These are phyloP conservation scores for Heliconius congener DNA, from an alignment of 1,140 invertebrate genomes.

Conservation along the genomic window DNA sequence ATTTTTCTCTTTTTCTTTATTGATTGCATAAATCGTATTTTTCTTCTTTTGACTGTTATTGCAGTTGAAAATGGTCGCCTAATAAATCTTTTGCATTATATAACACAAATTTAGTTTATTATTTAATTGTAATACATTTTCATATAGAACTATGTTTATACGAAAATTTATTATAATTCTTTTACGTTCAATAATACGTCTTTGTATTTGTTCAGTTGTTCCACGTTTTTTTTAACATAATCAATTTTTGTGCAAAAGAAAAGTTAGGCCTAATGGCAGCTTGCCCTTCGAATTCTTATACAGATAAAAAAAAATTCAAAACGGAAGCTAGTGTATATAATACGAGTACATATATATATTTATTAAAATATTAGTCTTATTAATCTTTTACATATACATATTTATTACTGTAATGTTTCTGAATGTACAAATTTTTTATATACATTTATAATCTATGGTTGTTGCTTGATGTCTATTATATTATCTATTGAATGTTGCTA, in stretches of 20 bases:
- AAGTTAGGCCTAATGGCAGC: neutral
- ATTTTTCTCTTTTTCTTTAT: neutral
- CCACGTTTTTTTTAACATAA: neutral
- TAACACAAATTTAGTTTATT: no score
- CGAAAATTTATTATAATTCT: neutral
- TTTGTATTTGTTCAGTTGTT: neutral
- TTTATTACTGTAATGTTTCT: conserved; percentile 28
- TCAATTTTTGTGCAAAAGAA: neutral
- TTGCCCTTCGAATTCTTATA: neutral
- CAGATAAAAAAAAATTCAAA: conserved; percentile 1
- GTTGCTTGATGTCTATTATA: conserved; percentile 39
- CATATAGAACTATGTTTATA: neutral
- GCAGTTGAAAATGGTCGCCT: neutral
- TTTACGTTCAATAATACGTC: neutral
- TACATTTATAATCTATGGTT: conserved; percentile 28
- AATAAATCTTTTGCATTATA: neutral
- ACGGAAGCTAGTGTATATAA: conserved; percentile 21
- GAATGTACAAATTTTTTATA: conserved; percentile 43
- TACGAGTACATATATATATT: neutral
- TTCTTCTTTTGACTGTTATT: neutral
- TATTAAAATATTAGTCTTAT: conserved; percentile 19
- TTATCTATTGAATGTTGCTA: conserved; percentile 23
- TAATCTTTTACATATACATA: conserved; percentile 15
- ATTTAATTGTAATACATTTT: no score
- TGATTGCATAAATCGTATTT: neutral